Base-by-base conservation (phyloP, 2,113 vertebrate genomes). In the Cranoglanis bouderius region DNA sequence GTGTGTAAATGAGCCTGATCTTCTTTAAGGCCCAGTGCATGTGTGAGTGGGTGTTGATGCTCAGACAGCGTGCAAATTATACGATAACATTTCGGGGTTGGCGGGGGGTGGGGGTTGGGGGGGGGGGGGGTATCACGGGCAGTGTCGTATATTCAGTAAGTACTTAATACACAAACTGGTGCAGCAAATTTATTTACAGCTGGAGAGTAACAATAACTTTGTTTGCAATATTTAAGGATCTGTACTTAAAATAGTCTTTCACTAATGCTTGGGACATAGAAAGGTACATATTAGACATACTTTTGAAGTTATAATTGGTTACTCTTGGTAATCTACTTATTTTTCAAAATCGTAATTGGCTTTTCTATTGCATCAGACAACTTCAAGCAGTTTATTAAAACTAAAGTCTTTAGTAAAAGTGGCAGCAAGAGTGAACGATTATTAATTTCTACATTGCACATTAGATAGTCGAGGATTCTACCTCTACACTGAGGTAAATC, bases 1-100 rank as follows among this genome's bases (percentile, higher is more conserved):
- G 82, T 85, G 13, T 81, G 67, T 84, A 46, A 70, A 67, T 46
- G 46, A 85, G 24, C n/a, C 19, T 61, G 70, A 57, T 85, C 81
- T 86, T 90, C 88, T 88, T 86, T 90, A 88, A 87, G 82, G 67
- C 80, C 55, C 32, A 72, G 26, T 46, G 46, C 4, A 21, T 72
- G 84, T 32, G 43, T 40, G 63, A 35, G 65, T 61, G 29, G 29
- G 9, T 38, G n/a, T 24, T 82, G 89, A 91, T 74, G 82, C 89
- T 91, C 55, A 49, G 81, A 86, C 90, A 86, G 78, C 59, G 84
- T 85, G 67, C 78, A 77, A 77, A 77, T 81, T 55, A 35, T 53
- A 81, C 78, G 35, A 81, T 51, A 53, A 51, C 43, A 49, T 49
- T 78, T 49, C 9, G 46, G 1, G 40, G n/a, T n/a, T n/a, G n/a